These are phyloP conservation scores for Crotalus helleri DNA, from an alignment of 2,113 vertebrate species.

Conservation along the genomic window DNA sequence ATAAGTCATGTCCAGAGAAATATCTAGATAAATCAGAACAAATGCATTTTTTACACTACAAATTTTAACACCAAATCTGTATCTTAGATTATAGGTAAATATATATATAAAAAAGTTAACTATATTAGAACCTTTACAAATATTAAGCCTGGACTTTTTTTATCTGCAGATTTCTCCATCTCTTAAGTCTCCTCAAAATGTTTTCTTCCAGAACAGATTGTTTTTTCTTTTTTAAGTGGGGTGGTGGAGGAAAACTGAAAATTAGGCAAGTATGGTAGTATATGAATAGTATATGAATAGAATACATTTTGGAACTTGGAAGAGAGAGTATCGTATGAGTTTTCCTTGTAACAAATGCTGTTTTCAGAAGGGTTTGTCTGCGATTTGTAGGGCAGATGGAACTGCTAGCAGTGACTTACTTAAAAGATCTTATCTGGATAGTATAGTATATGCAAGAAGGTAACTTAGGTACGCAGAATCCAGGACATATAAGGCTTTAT, in stretches of 20 bases:
- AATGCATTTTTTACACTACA: background rate
- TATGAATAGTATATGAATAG: background rate
- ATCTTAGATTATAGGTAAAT: background rate
- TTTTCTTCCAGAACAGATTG: background rate
- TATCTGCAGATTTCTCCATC: background rate
- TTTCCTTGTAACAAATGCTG: background rate
- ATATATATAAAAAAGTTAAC: background rate
- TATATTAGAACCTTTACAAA: background rate
- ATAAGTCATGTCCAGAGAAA: background rate
- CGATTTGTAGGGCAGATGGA: background rate
- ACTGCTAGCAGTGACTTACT: background rate
- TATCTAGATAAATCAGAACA: background rate
- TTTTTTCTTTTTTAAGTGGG: background rate
- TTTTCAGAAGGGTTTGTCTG: background rate
- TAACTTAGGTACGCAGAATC: background rate
- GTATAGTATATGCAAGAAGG: background rate
- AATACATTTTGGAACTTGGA: background rate
- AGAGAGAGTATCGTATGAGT: background rate
- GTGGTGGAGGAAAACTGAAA: background rate
- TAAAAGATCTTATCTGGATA: background rate
- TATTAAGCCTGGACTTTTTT: background rate
- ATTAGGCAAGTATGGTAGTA: background rate
- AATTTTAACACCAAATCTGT: background rate
- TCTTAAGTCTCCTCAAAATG: background rate
- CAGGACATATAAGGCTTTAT: background rate